Evolutionary conservation across 2,797 vertebrate species (phyloP), one percentile per base, ranked within the genome.

Genomic region (Acropternis orthonyx): DNA sequence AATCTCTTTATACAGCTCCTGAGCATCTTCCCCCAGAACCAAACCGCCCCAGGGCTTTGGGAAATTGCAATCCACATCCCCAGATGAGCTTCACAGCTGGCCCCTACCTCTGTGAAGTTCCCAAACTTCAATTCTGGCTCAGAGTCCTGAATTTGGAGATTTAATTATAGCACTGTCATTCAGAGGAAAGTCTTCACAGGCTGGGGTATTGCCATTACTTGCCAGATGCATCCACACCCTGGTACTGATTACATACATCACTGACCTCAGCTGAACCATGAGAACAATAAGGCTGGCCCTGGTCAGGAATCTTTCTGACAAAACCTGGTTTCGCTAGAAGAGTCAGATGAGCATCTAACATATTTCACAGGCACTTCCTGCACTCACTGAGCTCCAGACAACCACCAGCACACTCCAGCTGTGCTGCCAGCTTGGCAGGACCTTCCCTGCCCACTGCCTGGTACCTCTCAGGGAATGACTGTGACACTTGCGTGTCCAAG

Each of bases 81-180:
- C 63, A 94, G 93, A 95, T 87, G 85, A 95, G 95, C 74, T 95
- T 82, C 81, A 68, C 90, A 95, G 95, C 93, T 96, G 94, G 96
- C 39, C 93, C 54, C 72, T 65, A 73, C 72, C 84, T 91, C 92
- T 93, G 3, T 92, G 84, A 95, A 96, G 92, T 87, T 94, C 86
- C 72, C 83, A 10, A 97, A 95, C 84, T 93, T 87, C 65, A 95
- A 20, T 86, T 95, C 88, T 96, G 95, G 92, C 89, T 85, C 85
- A 37, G 71, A 93, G 80, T 88, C 77, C 67, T 80, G 94, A 95
- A 96, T 96, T 96, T 85, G 84, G 96, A 92, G 94, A 87, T 91
- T 92, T 96, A 96, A 96, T 97, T 96, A 97, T 93, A 97, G 88
- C 80, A 96, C 65, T 96, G 94, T 89, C 96, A 95, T 91, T 87